Base-by-base conservation (phyloP, 92 coral and sea anemone species). In the Palythoa heliodiscus region DNA sequence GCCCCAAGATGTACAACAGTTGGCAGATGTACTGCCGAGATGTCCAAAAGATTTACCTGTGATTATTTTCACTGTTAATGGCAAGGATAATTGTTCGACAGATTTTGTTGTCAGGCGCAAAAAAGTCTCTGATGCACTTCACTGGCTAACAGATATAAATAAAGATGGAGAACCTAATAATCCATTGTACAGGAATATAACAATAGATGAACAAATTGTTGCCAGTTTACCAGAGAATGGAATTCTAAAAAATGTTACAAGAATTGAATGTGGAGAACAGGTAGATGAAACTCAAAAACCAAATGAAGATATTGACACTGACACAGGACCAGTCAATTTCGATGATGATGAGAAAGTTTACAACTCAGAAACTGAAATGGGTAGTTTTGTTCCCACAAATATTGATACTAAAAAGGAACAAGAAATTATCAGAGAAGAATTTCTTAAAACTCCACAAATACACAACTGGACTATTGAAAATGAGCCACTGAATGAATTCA, bases 371-470 rank as follows among this genome's bases (percentile, higher is more conserved):
- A 85, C 50, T 78, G 95, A 92, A 89, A 89, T 92, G 93, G 53
- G 78, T 74, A 92, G 92, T 61, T 89, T 89, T 70, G 71, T 92
- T 37, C 93, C 95, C 63, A 50, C 95, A 78, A 90, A 92, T 6
- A 25, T 73, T 61, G 88, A 87, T 29, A 77, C 78, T 0, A 90
- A 88, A 57, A 83, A 35, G 11, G 88, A 87, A 77, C 54, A 76
- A 78, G 35, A 90, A 8, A 71, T 40, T 7, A 86, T 88, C 73
- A 67, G 52, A 25, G 87, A 54, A 25, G 73, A 66, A 53, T 88
- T 77, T 48, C 76, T 88, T 52, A 55, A 88, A 7, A 23, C 69
- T 0, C 83, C 82, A 19, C 85, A 82, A 63, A 14, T 7, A 24
- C 61, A 70, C 82, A 82, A 86, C 38, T 91, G 90, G 94, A 86